Conservation (phyloP, 35 echinoderm and acorn worm species). For the Ophiothrix spiculata region DNA sequence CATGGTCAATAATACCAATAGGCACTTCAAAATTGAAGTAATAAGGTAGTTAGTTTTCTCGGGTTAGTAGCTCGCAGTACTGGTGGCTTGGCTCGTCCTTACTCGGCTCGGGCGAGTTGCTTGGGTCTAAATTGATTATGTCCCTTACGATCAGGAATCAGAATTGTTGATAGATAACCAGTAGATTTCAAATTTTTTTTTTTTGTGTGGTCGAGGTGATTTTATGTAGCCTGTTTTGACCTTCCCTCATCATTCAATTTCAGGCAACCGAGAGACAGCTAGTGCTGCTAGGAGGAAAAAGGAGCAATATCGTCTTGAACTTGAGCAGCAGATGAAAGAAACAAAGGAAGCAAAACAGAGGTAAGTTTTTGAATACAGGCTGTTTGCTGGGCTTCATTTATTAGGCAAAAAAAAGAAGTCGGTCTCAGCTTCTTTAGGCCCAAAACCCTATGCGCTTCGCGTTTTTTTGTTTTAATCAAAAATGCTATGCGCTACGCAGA, state of each 20-base stretch:
- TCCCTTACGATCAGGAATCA: too few relatives aligned
- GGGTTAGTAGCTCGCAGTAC: not conserved
- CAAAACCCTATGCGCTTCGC: too few relatives aligned
- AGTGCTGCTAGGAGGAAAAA: constrained; percentile 83
- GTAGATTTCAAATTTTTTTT: not conserved
- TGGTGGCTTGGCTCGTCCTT: not conserved
- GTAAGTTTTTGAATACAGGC: not conserved
- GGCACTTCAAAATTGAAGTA: too few relatives aligned
- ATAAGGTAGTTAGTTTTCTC: too few relatives aligned
- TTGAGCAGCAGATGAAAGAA: constrained; percentile 79
- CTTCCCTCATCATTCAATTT: not conserved
- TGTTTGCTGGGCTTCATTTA: not conserved
- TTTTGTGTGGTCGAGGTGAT: not conserved
- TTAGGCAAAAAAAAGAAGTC: too few relatives aligned
- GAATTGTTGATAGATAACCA: too few relatives aligned
- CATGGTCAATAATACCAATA: too few relatives aligned
- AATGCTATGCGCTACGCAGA: too few relatives aligned
- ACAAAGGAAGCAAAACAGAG: constrained; percentile 78
- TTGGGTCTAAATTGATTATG: not conserved
- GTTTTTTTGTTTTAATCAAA: too few relatives aligned
- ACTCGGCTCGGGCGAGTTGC: too few relatives aligned
- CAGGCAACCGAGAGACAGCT: constrained; percentile 63
- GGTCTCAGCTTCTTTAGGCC: too few relatives aligned
- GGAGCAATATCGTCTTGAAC: constrained; percentile 74
- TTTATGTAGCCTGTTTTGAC: not conserved